phyloP scores from a whole-genome alignment of 2,888 invertebrate genomes.

The Anthoptus insignis region DNA sequence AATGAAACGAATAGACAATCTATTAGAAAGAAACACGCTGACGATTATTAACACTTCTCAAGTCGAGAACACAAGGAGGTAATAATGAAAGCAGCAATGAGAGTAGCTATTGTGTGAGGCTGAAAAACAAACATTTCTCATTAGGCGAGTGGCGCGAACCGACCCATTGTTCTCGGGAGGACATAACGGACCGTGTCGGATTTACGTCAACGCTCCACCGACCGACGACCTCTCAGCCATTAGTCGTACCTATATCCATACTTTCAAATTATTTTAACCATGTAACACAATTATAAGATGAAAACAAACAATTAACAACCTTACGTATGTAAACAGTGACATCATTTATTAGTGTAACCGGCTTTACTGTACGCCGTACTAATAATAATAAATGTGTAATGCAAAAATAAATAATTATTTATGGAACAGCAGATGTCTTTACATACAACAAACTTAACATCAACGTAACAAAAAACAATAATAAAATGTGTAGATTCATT shows the following conservation, averaged over 20 bases:
- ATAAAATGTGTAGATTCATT: too few relatives aligned
- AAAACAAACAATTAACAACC: background rate
- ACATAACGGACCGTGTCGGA: slow-evolving; percentile 83
- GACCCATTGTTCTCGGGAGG: slow-evolving; percentile 78
- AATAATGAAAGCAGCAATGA: slow-evolving; percentile 75
- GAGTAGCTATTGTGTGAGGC: slow-evolving; percentile 75
- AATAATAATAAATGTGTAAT: too few relatives aligned
- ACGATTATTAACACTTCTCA: slow-evolving; percentile 64
- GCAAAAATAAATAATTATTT: too few relatives aligned
- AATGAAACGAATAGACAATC: slow-evolving; percentile 32
- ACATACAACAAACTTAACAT: too few relatives aligned
- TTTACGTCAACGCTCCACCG: slow-evolving; percentile 72
- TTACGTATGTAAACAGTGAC: too few relatives aligned
- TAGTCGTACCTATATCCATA: slow-evolving; percentile 2
- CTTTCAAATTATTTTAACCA: slow-evolving; percentile 1
- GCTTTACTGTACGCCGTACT: too few relatives aligned
- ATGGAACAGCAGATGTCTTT: too few relatives aligned
- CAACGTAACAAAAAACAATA: too few relatives aligned
- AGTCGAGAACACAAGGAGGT: slow-evolving; percentile 62
- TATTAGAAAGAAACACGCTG: slow-evolving; percentile 45
- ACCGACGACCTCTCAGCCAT: slow-evolving; percentile 66
- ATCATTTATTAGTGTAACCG: too few relatives aligned
- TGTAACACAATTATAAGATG: background rate
- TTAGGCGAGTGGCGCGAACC: slow-evolving; percentile 80
- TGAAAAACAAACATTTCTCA: slow-evolving; percentile 85